These are phyloP conservation scores for Pachyrhynchus sulphureomaculatus DNA, from an alignment of 1,140 invertebrate genomes.

Conservation along the genomic window DNA sequence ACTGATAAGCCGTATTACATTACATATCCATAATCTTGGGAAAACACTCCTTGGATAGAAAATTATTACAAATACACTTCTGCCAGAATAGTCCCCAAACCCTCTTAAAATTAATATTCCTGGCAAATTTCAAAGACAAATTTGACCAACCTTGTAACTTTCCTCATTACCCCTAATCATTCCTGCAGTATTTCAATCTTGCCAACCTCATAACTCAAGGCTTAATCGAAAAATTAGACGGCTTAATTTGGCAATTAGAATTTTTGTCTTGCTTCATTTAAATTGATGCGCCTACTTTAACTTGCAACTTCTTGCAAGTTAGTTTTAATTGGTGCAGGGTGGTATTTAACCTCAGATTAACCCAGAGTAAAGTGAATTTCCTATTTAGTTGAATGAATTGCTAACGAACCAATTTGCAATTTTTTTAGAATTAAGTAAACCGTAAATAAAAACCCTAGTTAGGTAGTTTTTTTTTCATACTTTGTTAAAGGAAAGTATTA, in stretches of 20 bases:
- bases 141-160: not conserved
- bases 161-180: not conserved
- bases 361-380: no score
- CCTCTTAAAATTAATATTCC: not conserved
- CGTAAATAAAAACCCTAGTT: no score
- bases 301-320: slow-evolving; percentile 6
- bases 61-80: not conserved
- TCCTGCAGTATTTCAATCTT: slow-evolving; percentile 11
- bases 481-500: no score
- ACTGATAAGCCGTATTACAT: no score
- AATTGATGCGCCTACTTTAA: slow-evolving; percentile 8
- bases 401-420: slow-evolving; percentile 6
- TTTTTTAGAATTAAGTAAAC: slow-evolving; percentile 5
- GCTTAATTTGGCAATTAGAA: slow-evolving; percentile 12
- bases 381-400: no score
- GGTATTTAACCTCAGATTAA: no score
- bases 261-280: slow-evolving; percentile 1
- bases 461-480: no score
- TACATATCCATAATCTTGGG: no score
- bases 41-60: no score
- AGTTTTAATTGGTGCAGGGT: slow-evolving; percentile 8
- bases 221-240: slow-evolving; percentile 13
- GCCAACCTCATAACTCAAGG: slow-evolving; percentile 12
- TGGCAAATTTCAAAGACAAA: not conserved
- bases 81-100: not conserved